Base-by-base conservation (phyloP, 64 coral and sea anemone species). In the Acropora yongei region DNA sequence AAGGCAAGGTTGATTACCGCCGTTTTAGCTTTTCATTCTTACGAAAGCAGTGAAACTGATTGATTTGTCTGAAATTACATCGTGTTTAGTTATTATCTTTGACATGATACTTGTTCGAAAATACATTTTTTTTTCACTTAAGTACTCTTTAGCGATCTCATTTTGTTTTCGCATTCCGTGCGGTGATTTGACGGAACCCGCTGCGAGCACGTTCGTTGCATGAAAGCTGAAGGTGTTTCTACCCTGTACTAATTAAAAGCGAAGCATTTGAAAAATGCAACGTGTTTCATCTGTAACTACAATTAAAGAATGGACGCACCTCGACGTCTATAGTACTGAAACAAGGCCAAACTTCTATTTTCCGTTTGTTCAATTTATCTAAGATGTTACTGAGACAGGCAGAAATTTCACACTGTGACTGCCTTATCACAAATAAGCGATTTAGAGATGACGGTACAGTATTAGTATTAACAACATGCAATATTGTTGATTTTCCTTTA, bases 11-110 rank as follows among this genome's bases (percentile, higher is more conserved):
- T 39, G 40, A 44, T 13, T 43, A 12, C 6, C 73, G 9, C 9
- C 7, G 49, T 6, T 40, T 57, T 30, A 80, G 5, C 18, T 80
- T 12, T 2, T 40, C 3, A 20, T 11, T 6, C 5, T 57, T 30
- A 53, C 76, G 44, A 50, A 49, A 78, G n/a, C 47, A 39, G 48
- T 80, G n/a, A 39, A 80, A 80, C 6, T 80, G n/a, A 57, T 40
- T 57, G 77, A 79, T 53, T 30, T 79, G 77, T 79, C 57, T 80
- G 17, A 80, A 58, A 55, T 57, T 17, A 0, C 14, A 50, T 73
- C 30, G 6, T 1, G 68, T 71, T 68, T 68, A 30, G 63, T 68
- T 71, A 6, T n/a, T 71, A 39, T 71, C 3, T 20, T 39, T 63
- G 2, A 13, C 11, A 14, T 14, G 60, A 63, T 63, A 14, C 60